Evolutionary conservation across 2,888 invertebrate genomes (phyloP).

Genomic region (Amblyjoppa proteus): DNA sequence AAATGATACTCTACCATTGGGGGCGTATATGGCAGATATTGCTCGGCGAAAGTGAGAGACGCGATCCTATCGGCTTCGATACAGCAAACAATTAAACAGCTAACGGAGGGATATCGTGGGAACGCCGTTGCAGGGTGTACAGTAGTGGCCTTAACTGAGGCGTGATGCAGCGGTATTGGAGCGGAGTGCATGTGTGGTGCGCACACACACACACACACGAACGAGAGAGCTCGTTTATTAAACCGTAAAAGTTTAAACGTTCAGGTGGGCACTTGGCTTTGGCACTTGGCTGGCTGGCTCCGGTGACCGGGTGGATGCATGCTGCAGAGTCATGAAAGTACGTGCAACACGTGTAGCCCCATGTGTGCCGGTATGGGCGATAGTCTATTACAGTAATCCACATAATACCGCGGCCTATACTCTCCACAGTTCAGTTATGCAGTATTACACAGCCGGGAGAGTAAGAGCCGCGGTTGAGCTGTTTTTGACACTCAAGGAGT

Average conservation of each 20-base stretch:
- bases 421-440: background rate
- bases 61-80: slow-evolving; percentile 54
- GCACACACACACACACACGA: background rate
- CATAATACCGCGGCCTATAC: background rate
- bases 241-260: slow-evolving; percentile 39
- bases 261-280: slow-evolving; percentile 20
- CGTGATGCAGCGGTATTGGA: background rate
- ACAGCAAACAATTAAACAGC: slow-evolving; percentile 56
- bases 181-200: background rate
- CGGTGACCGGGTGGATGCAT: slow-evolving; percentile 20
- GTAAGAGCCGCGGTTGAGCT: slow-evolving; percentile 9
- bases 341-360: background rate
- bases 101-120: slow-evolving; percentile 56
- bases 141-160: slow-evolving; percentile 14
- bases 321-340: slow-evolving; percentile 35
- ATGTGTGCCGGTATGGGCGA: background rate
- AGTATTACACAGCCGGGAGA: background rate
- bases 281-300: background rate
- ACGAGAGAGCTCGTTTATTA: slow-evolving; percentile 37
- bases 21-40: slow-evolving; percentile 26
- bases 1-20: background rate
- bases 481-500: slow-evolving; percentile 28
- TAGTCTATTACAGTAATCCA: background rate
- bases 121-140: slow-evolving; percentile 20
- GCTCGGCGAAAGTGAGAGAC: slow-evolving; percentile 58